Percentiles rank a stretch among this genome's conserved stretches.
phyloP scores from a whole-genome alignment of 35 echinoderm and acorn worm genomes.

The Stichopus chloronotus region DNA sequence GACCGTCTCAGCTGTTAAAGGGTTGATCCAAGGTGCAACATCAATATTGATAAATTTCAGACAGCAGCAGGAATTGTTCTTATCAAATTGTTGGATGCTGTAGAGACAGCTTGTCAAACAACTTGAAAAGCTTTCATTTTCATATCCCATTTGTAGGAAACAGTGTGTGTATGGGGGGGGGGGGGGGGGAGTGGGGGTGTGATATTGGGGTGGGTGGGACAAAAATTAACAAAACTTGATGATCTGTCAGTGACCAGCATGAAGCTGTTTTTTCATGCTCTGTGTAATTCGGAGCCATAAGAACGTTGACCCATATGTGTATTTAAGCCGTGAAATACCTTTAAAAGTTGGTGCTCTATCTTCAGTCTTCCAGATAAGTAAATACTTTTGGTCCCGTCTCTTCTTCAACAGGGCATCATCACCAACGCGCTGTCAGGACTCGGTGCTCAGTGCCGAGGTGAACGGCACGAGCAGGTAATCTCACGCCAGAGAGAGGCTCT shows the following conservation, averaged over 20 bases:
- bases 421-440: slow-evolving; percentile 84
- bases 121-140: not conserved
- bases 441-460: slow-evolving; percentile 92
- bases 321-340: no score
- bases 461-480: slow-evolving; percentile 88
- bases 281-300: no score
- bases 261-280: no score
- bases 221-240: no score
- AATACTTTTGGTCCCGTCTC: not conserved
- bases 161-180: not conserved
- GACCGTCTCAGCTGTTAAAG: no score
- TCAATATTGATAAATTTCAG: no score
- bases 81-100: not conserved
- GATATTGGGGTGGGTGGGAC: not conserved
- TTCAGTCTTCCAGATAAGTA: not conserved
- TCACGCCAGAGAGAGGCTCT: slow-evolving; percentile 85
- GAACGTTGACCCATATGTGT: no score
- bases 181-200: not conserved
- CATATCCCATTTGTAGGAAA: not conserved
- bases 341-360: not conserved
- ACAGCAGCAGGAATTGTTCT: not conserved
- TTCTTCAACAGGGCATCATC: slow-evolving; percentile 76
- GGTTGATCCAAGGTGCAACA: no score
- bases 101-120: no score
- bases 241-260: no score